Evolutionary conservation across 2,113 vertebrate species (phyloP).

Genomic region (Grammomys dolichurus): DNA sequence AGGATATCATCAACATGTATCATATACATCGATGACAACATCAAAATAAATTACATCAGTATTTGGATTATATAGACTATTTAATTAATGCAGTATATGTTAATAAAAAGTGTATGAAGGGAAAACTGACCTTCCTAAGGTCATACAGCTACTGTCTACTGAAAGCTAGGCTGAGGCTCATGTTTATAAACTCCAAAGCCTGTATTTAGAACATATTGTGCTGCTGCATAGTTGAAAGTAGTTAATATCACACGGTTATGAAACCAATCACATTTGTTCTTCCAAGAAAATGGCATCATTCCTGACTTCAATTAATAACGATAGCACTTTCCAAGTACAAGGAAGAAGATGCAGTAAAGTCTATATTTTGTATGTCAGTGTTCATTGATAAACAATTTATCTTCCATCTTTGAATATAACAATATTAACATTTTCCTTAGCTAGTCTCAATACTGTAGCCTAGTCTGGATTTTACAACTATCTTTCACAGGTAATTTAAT

Average conservation of each 20-base stretch:
- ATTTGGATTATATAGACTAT: not conserved
- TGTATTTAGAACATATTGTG: conserved; percentile 15
- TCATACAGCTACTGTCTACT: conserved; percentile 50
- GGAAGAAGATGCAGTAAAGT: not conserved
- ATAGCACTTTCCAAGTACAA: not conserved
- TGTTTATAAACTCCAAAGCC: conserved; percentile 37
- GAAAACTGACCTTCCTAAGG: conserved; percentile 12
- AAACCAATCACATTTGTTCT: conserved; percentile 27
- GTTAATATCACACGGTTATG: conserved; percentile 25
- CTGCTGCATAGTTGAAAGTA: not conserved
- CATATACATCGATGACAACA: not conserved
- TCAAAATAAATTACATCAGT: not conserved
- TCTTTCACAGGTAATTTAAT: conserved; percentile 21
- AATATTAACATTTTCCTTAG: conserved; percentile 38
- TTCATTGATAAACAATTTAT: conserved; percentile 10
- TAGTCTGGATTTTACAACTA: conserved; percentile 48
- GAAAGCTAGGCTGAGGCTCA: conserved; percentile 39
- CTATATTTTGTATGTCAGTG: not conserved
- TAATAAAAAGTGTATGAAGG: not conserved
- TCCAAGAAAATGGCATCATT: conserved; percentile 14
- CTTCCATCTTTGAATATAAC: conserved; percentile 9
- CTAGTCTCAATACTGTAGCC: not conserved
- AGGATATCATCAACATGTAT: not conserved
- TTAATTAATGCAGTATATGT: not conserved
- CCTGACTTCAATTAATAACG: conserved; percentile 19